A percentile compares a stretch with the other conserved stretches of the same genome.
These are phyloP conservation scores for Coracopsis vasa DNA, from an alignment of 2,113 vertebrate species.

Conservation along the genomic window DNA sequence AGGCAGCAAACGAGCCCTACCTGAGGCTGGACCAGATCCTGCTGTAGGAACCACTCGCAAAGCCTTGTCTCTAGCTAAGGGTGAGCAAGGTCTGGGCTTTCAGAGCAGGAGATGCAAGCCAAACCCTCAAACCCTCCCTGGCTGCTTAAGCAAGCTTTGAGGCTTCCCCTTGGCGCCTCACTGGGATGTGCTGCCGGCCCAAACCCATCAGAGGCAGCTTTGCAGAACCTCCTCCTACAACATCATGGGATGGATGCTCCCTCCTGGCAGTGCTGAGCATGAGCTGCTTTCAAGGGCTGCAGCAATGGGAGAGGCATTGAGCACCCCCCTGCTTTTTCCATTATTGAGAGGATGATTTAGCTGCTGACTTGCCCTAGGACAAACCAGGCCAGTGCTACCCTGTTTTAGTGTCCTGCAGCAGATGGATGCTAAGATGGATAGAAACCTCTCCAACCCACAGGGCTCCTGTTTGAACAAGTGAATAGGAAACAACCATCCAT, in stretches of 20 bases:
- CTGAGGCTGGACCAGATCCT: not conserved
- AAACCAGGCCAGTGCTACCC: not conserved
- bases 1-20: not conserved
- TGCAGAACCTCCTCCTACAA: not conserved
- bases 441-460: not conserved
- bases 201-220: not conserved
- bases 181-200: not conserved
- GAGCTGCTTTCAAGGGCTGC: accelerated
- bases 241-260: accelerated
- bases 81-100: not conserved
- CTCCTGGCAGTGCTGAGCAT: accelerated
- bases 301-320: accelerated
- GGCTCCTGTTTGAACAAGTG: not conserved
- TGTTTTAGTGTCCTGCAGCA: not conserved
- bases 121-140: not conserved
- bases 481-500: not conserved
- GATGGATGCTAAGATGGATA: not conserved
- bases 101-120: not conserved
- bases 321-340: not conserved
- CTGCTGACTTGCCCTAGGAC: not conserved
- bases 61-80: not conserved
- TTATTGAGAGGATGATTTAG: not conserved
- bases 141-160: not conserved
- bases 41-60: not conserved
- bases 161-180: not conserved